Percentiles rank a stretch among this genome's conserved stretches.
phyloP scores from a whole-genome alignment of 2,797 vertebrate species.

The Mormyrops attenuatus region DNA sequence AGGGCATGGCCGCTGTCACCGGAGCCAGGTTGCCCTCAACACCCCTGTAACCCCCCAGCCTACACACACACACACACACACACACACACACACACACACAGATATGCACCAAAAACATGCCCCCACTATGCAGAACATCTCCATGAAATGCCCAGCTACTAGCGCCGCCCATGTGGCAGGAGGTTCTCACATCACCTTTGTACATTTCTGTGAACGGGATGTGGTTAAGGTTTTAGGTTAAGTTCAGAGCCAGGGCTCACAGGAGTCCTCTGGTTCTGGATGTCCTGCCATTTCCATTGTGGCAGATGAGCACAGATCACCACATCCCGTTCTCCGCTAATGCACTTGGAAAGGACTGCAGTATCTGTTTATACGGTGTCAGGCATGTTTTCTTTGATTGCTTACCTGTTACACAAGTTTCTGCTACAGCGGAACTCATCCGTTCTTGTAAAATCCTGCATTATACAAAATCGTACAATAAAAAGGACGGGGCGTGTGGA shows the following conservation, averaged over 20 bases:
- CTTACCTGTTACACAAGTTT: neutral
- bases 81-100: neutral
- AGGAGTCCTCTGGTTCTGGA: neutral
- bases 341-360: neutral
- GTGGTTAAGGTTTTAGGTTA: neutral
- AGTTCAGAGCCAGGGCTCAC: neutral
- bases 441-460: neutral
- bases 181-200: neutral
- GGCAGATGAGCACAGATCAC: neutral
- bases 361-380: neutral
- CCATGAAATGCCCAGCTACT: neutral
- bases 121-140: neutral
- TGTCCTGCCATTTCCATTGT: neutral
- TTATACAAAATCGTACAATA: neutral
- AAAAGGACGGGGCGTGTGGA: neutral
- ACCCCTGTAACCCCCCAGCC: neutral
- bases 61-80: neutral
- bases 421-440: neutral
- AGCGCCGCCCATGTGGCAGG: neutral
- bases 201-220: neutral
- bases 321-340: neutral
- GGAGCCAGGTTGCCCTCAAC: neutral
- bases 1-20: neutral
- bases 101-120: neutral
- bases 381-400: neutral